Conservation (phyloP, 2,113 vertebrate species). For the Tetraodon nigroviridis region DNA sequence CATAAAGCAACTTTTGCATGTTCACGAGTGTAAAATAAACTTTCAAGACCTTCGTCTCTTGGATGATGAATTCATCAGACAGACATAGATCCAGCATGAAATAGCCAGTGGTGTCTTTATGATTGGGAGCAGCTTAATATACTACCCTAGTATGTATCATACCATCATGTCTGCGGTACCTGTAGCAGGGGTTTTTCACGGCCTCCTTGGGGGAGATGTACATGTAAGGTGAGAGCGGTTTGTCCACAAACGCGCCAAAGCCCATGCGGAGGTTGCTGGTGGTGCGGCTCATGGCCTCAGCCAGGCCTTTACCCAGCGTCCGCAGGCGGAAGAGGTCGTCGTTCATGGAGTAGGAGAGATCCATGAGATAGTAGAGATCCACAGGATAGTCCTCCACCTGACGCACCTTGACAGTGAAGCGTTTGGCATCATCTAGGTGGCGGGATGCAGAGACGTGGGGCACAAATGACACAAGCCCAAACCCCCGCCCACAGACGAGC, state of each 20-base stretch:
- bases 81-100: too few relatives aligned
- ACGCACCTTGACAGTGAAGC: constrained; percentile 85
- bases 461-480: background rate
- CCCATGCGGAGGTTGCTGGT: constrained; percentile 95
- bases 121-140: background rate
- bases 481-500: background rate
- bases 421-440: constrained; percentile 83
- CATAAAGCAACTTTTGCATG: too few relatives aligned
- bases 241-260: constrained; percentile 97
- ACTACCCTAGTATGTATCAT: background rate
- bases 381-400: constrained; percentile 97
- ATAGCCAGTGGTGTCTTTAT: background rate
- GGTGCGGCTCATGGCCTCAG: constrained; percentile 85
- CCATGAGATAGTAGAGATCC: constrained; percentile 99
- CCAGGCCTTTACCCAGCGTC: constrained; percentile 83
- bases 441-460: background rate
- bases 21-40: too few relatives aligned
- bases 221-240: constrained; percentile 95
- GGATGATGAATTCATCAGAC: too few relatives aligned
- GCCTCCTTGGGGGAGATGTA: constrained; percentile 87
- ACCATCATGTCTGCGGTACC: constrained; percentile 68
- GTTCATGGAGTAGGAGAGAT: constrained; percentile 95
- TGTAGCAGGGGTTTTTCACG: constrained; percentile 85
- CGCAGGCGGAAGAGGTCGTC: constrained; percentile 87
- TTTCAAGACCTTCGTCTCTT: too few relatives aligned